Conservation (phyloP, 2,888 invertebrate species). For the Lasioglossum pauxillum region DNA sequence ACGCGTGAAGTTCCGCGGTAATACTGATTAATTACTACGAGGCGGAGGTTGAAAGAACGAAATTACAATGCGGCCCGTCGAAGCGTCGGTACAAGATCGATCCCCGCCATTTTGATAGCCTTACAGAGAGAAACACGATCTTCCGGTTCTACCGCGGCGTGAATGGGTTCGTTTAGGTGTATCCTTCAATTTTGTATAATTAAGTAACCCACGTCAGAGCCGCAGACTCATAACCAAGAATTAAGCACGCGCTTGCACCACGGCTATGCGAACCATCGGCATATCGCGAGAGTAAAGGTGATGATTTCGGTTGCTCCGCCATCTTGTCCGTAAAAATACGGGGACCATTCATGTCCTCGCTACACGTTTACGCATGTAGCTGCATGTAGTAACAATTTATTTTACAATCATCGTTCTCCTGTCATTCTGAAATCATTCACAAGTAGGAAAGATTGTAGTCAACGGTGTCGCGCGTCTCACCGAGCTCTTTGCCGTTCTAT, state of each 20-base stretch:
- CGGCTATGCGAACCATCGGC: not conserved
- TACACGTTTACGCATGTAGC: not conserved
- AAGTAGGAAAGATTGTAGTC: not conserved
- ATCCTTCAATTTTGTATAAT: constrained; percentile 31
- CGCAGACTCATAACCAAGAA: constrained; percentile 21
- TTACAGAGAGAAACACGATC: not conserved
- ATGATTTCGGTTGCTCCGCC: not conserved
- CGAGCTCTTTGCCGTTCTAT: not conserved
- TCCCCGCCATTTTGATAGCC: not conserved
- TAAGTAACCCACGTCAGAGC: constrained; percentile 22
- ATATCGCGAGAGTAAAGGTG: not conserved
- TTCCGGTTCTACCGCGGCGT: not conserved
- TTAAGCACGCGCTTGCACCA: constrained; percentile 10
- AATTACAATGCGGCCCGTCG: not conserved
- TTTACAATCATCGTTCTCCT: not conserved
- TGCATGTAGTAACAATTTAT: not conserved
- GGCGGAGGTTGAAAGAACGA: not conserved
- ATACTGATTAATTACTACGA: not conserved
- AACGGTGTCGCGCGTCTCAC: not conserved
- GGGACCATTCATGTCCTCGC: not conserved
- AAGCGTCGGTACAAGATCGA: not conserved
- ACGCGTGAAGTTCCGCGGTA: not conserved
- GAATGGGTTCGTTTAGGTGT: constrained; percentile 16
- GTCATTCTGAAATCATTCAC: not conserved
- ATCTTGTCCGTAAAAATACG: not conserved